A percentile compares a stretch with the other conserved stretches of the same genome.
Conservation (phyloP, 2,113 vertebrate species). For the Marmota flaviventris region DNA sequence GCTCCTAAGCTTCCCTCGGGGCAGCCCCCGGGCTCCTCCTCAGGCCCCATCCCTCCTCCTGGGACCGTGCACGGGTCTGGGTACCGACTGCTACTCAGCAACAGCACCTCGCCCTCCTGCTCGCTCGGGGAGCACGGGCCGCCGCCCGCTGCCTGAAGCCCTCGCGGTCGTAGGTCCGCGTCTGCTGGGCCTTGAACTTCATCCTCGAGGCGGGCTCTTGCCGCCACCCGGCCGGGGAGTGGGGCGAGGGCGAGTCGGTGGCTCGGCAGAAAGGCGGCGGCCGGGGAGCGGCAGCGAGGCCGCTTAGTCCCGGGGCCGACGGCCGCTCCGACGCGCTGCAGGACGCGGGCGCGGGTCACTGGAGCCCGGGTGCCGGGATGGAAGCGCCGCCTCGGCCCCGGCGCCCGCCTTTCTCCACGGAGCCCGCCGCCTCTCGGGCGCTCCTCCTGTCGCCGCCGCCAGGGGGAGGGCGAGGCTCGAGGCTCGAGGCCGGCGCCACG, state of each 20-base stretch:
- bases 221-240: slow-evolving; percentile 78
- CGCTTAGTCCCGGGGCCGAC: neutral
- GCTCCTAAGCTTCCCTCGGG: no score
- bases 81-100: no score
- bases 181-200: slow-evolving; percentile 96
- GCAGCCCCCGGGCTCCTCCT: no score
- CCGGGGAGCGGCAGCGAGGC: slow-evolving; percentile 2
- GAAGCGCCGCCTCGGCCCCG: no score
- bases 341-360: slow-evolving; percentile 59
- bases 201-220: slow-evolving; percentile 91
- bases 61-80: no score
- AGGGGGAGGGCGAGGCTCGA: neutral
- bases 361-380: slow-evolving; percentile 16
- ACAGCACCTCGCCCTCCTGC: no score
- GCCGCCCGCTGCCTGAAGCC: no score
- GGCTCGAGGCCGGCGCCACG: neutral
- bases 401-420: slow-evolving; percentile 87
- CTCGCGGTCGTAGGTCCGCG: no score
- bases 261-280: neutral
- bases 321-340: neutral
- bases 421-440: slow-evolving; percentile 56
- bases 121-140: no score
- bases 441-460: neutral
- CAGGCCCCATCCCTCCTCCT: no score
- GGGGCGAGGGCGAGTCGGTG: slow-evolving; percentile 3